phyloP scores from a whole-genome alignment of 2,888 invertebrate genomes.

The Labia minor region DNA sequence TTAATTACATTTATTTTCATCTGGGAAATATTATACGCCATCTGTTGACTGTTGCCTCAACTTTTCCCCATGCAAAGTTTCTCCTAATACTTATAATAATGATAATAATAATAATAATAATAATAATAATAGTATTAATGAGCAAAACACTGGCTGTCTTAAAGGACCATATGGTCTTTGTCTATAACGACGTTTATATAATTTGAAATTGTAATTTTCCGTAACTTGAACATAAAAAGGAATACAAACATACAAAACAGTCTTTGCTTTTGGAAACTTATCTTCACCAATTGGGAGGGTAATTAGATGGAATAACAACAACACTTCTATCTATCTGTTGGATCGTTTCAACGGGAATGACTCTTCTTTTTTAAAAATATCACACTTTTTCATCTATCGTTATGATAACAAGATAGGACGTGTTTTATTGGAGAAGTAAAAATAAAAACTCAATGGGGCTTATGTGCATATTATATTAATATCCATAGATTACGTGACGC shows the following conservation, averaged over 20 bases:
- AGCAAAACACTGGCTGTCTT: background rate
- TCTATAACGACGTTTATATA: constrained; percentile 6
- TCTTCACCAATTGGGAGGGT: too few species aligned
- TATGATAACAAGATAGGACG: too few species aligned
- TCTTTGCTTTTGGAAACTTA: too few species aligned
- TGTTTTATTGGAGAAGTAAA: too few species aligned
- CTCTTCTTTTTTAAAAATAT: too few species aligned
- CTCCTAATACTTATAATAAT: background rate
- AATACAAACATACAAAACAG: background rate
- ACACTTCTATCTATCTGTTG: too few species aligned
- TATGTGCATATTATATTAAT: too few species aligned
- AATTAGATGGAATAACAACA: too few species aligned
- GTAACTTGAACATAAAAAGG: background rate
- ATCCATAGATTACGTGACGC: too few species aligned
- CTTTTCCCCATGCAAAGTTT: background rate
- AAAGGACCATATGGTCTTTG: constrained; percentile 8
- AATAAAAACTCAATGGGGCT: too few species aligned
- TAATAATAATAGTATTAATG: constrained; percentile 4
- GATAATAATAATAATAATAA: background rate
- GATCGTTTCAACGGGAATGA: too few species aligned
- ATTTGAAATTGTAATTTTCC: background rate
- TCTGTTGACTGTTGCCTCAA: background rate
- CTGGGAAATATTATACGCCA: constrained; percentile 1
- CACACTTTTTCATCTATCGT: too few species aligned
- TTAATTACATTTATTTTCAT: constrained; percentile 7